These are phyloP conservation scores for Calephelis nemesis DNA, from an alignment of 1,140 invertebrate genomes.

Conservation along the genomic window DNA sequence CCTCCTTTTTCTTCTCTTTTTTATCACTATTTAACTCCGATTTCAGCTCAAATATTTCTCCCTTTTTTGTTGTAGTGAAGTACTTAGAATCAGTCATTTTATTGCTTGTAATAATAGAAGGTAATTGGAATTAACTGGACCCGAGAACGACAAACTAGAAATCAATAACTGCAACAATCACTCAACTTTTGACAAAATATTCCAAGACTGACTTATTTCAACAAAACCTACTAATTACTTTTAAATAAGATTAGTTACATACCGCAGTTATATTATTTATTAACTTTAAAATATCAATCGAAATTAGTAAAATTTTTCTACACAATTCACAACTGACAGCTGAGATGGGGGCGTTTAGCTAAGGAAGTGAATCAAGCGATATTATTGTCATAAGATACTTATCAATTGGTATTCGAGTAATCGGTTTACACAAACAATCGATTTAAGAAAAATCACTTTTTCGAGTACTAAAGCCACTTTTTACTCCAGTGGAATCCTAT, in stretches of 20 bases:
- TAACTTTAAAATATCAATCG: no score
- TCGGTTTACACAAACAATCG: no score
- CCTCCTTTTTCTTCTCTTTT: constrained; percentile 99
- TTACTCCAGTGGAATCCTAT: no score
- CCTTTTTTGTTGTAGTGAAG: constrained; percentile 99
- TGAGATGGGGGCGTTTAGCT: no score
- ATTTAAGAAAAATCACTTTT: no score
- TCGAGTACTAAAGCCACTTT: no score
- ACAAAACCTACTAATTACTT: neutral
- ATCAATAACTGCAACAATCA: constrained; percentile 41
- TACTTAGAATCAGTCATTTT: constrained; percentile 99
- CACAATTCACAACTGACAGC: no score
- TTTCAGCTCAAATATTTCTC: constrained; percentile 99
- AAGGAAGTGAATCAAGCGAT: no score
- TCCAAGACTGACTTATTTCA: constrained; percentile 1
- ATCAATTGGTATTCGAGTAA: no score
- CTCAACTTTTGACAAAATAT: neutral
- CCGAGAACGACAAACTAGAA: constrained; percentile 28
- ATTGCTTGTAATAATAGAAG: constrained; percentile 20
- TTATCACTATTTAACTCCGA: constrained; percentile 99
- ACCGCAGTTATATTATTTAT: neutral
- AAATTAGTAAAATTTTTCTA: no score
- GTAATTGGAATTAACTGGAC: constrained; percentile 7
- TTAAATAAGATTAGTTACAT: neutral
- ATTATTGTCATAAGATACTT: no score